Conservation (phyloP, 1,140 invertebrate genomes). For the Leptestheria dahalacensis region DNA sequence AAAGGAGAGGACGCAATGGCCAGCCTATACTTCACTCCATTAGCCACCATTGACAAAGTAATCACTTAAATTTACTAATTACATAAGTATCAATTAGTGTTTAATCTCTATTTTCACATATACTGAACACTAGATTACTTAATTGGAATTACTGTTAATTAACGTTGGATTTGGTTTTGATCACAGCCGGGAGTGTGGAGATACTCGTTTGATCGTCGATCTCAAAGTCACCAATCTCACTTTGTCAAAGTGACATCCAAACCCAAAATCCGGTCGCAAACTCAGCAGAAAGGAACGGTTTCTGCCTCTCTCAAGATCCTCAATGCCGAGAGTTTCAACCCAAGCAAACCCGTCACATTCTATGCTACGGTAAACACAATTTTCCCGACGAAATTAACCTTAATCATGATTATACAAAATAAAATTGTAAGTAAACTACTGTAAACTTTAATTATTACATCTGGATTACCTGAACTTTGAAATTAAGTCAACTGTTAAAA, state of each 20-base stretch:
- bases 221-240: slow-evolving; percentile 40
- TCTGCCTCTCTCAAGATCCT: slow-evolving; percentile 20
- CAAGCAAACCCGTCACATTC: slow-evolving; percentile 30
- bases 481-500: too few relatives aligned
- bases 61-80: not conserved
- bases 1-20: slow-evolving; percentile 17
- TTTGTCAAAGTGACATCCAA: slow-evolving; percentile 31
- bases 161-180: slow-evolving; percentile 9
- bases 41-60: slow-evolving; percentile 16
- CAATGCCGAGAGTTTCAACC: slow-evolving; percentile 25
- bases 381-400: slow-evolving; percentile 1
- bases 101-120: not conserved
- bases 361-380: slow-evolving; percentile 30
- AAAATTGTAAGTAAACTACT: not conserved
- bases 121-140: not conserved
- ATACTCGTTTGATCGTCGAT: slow-evolving; percentile 37
- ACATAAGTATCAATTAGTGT: not conserved
- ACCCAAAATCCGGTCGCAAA: slow-evolving; percentile 6
- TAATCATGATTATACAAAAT: not conserved
- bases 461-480: too few relatives aligned
- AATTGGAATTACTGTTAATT: not conserved
- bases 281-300: slow-evolving; percentile 20
- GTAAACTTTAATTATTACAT: not conserved
- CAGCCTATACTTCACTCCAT: slow-evolving; percentile 15
- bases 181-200: slow-evolving; percentile 39